A percentile compares a stretch with the other conserved stretches of the same genome.
Conservation (phyloP, 2,888 invertebrate genomes). For the Xylocampa areola region DNA sequence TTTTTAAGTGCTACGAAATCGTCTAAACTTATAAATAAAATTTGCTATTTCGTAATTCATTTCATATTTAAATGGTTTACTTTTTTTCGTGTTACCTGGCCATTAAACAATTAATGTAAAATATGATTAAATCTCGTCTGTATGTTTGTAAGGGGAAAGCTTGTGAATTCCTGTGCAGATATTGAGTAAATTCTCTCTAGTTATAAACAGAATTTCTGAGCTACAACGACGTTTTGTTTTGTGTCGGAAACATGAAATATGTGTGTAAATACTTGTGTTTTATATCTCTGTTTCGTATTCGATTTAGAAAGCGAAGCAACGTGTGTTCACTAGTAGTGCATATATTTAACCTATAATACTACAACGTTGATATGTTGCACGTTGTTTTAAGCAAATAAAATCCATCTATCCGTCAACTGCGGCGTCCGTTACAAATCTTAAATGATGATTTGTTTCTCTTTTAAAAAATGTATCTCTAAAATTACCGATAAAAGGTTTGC, state of each 20-base stretch:
- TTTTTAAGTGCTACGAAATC: slow-evolving; percentile 63
- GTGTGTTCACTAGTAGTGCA: slow-evolving; percentile 48
- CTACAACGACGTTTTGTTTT: slow-evolving; percentile 36
- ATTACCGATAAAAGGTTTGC: slow-evolving; percentile 61
- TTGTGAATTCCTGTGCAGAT: slow-evolving; percentile 26
- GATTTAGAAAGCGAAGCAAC: slow-evolving; percentile 26
- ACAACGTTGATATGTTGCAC: slow-evolving; percentile 52
- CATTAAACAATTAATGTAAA: slow-evolving; percentile 58
- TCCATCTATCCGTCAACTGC: slow-evolving; percentile 56
- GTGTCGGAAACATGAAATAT: slow-evolving; percentile 29
- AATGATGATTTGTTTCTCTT: slow-evolving; percentile 54
- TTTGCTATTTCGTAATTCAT: slow-evolving; percentile 49
- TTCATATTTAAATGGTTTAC: slow-evolving; percentile 40
- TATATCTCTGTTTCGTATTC: slow-evolving; percentile 13
- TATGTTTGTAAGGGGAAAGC: slow-evolving; percentile 41
- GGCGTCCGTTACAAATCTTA: slow-evolving; percentile 51
- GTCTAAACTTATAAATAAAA: slow-evolving; percentile 43
- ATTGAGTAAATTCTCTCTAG: slow-evolving; percentile 15
- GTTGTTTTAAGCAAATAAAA: slow-evolving; percentile 59
- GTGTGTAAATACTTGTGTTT: slow-evolving; percentile 20
- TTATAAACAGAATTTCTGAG: slow-evolving; percentile 12
- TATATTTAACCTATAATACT: slow-evolving; percentile 50
- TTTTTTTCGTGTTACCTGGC: slow-evolving; percentile 49
- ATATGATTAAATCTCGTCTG: slow-evolving; percentile 33
- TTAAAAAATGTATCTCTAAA: slow-evolving; percentile 49